A percentile compares a stretch with the other conserved stretches of the same genome.
Conservation (phyloP, 2,797 vertebrate genomes). For the Crypturellus tataupa region DNA sequence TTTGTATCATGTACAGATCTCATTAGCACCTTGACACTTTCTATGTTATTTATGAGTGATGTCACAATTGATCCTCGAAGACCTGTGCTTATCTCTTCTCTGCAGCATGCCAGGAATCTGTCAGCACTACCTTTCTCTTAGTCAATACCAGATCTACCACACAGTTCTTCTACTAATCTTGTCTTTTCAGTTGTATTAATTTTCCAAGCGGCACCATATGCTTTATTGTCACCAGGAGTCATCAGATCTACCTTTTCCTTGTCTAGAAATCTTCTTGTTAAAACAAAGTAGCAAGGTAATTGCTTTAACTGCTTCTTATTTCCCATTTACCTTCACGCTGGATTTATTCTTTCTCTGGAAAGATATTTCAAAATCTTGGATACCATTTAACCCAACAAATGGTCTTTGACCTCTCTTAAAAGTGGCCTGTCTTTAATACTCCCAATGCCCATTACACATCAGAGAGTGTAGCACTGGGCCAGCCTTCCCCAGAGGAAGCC, state of each 20-base stretch:
- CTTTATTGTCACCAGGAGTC: not conserved
- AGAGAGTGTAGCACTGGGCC: not conserved
- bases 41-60: not conserved
- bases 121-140: not conserved
- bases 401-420: not conserved
- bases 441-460: not conserved
- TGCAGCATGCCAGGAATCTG: not conserved
- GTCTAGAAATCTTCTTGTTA: not conserved
- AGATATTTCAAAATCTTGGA: not conserved
- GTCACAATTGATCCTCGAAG: not conserved
- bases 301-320: conserved; percentile 10
- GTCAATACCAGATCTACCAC: not conserved
- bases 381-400: not conserved
- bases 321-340: not conserved
- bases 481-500: not conserved
- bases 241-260: not conserved
- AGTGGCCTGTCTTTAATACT: not conserved
- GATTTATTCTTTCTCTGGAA: not conserved
- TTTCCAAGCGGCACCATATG: not conserved
- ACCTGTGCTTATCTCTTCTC: not conserved
- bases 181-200: not conserved
- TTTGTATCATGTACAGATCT: not conserved
- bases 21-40: not conserved
- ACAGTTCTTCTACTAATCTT: not conserved
- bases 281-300: not conserved